phyloP scores from a whole-genome alignment of 1,140 invertebrate species.

The Ceratina australensis region DNA sequence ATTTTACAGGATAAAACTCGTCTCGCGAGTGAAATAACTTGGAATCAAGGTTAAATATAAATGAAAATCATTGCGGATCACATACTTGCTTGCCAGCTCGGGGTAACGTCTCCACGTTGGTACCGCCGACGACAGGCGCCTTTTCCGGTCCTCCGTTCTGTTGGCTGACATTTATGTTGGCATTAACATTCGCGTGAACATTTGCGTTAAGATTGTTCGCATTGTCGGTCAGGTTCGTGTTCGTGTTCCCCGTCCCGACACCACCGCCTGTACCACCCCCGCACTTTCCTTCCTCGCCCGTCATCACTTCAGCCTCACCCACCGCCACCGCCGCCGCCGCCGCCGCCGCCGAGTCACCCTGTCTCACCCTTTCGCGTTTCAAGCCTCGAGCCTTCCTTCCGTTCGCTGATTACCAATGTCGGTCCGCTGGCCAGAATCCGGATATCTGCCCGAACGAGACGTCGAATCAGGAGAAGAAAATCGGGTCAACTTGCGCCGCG shows the following conservation, averaged over 20 bases:
- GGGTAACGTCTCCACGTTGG: slow-evolving; percentile 82
- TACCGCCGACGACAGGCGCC: slow-evolving; percentile 82
- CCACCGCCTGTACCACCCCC: slow-evolving; percentile 66
- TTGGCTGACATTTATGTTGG: slow-evolving; percentile 77
- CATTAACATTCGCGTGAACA: slow-evolving; percentile 73
- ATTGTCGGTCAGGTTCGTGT: slow-evolving; percentile 60
- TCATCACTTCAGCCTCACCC: slow-evolving; percentile 71
- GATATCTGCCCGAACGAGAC: slow-evolving; percentile 56
- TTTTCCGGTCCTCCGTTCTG: slow-evolving; percentile 79
- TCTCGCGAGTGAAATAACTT: no score
- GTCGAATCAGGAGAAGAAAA: slow-evolving; percentile 37
- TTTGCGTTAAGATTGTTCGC: slow-evolving; percentile 61
- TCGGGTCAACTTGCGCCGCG: slow-evolving; percentile 14
- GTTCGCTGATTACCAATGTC: slow-evolving; percentile 51
- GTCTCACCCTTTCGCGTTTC: slow-evolving; percentile 64
- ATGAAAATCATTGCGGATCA: background rate
- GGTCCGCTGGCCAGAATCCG: slow-evolving; percentile 56
- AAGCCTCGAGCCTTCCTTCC: slow-evolving; percentile 62
- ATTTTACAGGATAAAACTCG: no score
- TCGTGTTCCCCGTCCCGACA: slow-evolving; percentile 51
- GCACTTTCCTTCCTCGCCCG: slow-evolving; percentile 75
- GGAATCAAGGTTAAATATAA: no score
- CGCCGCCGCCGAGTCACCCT: slow-evolving; percentile 51
- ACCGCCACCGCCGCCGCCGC: slow-evolving; percentile 49
- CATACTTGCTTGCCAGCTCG: slow-evolving; percentile 81